A percentile compares a stretch with the other conserved stretches of the same genome.
Conservation (phyloP, 2,888 invertebrate genomes). For the Lasiommata megera region DNA sequence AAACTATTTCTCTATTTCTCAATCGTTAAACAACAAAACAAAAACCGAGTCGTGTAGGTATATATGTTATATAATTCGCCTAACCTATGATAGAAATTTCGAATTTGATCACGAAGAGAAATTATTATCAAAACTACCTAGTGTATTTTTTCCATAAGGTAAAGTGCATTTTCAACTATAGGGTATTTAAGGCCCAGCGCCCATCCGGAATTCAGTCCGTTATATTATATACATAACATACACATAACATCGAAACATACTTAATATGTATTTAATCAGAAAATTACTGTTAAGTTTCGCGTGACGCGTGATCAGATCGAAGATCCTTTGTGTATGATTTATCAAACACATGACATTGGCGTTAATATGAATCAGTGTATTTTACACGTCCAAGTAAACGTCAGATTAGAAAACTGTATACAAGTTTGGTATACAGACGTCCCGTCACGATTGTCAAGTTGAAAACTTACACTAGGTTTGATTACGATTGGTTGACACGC, state of each 20-base stretch:
- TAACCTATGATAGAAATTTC: slow-evolving; percentile 80
- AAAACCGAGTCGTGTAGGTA: slow-evolving; percentile 49
- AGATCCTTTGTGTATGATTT: background rate
- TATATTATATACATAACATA: background rate
- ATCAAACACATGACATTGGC: background rate
- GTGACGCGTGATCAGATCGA: too few relatives aligned
- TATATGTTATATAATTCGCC: slow-evolving; percentile 74
- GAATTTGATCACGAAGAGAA: slow-evolving; percentile 79
- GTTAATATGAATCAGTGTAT: too few relatives aligned
- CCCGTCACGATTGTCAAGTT: too few relatives aligned
- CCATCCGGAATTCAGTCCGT: background rate
- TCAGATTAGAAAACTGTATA: too few relatives aligned
- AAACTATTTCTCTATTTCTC: slow-evolving; percentile 43
- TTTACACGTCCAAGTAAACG: too few relatives aligned
- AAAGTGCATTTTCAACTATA: slow-evolving; percentile 75
- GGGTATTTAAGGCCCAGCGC: slow-evolving; percentile 43
- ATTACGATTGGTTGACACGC: too few relatives aligned
- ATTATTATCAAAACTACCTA: slow-evolving; percentile 80
- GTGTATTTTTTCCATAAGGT: slow-evolving; percentile 67
- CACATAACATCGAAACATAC: background rate
- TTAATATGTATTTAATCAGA: background rate
- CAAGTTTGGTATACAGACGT: too few relatives aligned
- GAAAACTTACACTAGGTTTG: too few relatives aligned
- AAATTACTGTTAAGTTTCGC: background rate
- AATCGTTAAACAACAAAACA: slow-evolving; percentile 53